Percentiles rank a stretch among this genome's conserved stretches.
These are phyloP conservation scores for Macrotis lagotis DNA, from an alignment of 2,113 vertebrate species.

Conservation along the genomic window DNA sequence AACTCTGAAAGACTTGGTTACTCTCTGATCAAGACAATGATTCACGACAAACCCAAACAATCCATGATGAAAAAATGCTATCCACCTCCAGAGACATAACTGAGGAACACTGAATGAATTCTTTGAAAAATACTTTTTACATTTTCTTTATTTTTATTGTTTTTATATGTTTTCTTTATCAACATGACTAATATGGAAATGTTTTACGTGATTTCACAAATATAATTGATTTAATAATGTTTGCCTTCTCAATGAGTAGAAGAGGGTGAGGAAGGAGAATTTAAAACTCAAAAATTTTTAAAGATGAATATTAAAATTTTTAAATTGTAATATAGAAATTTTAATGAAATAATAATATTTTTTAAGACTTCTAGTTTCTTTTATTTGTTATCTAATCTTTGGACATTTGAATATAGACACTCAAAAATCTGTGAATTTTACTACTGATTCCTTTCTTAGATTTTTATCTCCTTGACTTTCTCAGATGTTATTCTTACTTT, in stretches of 20 bases:
- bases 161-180: neutral
- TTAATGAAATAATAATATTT: neutral
- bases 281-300: neutral
- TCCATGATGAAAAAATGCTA: neutral
- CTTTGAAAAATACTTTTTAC: neutral
- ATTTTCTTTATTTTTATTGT: neutral
- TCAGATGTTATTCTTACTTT: neutral
- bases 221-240: too few species aligned
- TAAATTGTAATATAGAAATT: neutral
- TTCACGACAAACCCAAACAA: neutral
- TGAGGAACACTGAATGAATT: neutral
- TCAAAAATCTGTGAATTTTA: neutral
- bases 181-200: neutral
- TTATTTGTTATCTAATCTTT: neutral
- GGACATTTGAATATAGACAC: neutral
- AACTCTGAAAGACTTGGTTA: neutral
- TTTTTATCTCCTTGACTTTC: neutral
- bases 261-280: neutral
- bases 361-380: neutral
- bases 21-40: neutral
- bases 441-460: neutral
- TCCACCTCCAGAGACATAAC: neutral
- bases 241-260: neutral
- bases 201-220: neutral
- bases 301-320: neutral